Conservation (phyloP, 92 coral and sea anemone genomes). For the Heliopora coerulea region DNA sequence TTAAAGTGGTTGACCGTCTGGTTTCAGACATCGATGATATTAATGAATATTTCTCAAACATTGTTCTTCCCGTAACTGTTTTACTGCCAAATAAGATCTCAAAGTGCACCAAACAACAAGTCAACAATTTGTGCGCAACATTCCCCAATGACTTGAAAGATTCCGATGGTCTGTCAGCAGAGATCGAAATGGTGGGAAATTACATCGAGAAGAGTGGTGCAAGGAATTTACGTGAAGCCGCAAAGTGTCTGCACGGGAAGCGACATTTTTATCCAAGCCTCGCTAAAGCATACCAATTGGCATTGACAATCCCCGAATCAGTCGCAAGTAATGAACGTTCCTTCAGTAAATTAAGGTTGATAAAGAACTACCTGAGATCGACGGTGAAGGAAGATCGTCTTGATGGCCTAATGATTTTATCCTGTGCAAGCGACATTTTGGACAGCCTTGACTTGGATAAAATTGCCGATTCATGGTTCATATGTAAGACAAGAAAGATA, state of each 20-base stretch:
- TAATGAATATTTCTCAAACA: conserved; percentile 11
- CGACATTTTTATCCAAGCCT: conserved; percentile 19
- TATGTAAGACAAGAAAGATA: neutral
- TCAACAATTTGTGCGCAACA: conserved; percentile 17
- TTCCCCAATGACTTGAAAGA: conserved; percentile 21
- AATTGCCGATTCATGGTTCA: conserved; percentile 14
- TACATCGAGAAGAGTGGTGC: conserved; percentile 28
- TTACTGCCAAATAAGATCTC: conserved; percentile 22
- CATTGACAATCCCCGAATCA: conserved; percentile 13
- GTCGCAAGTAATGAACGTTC: conserved; percentile 24
- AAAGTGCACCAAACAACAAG: conserved; percentile 8
- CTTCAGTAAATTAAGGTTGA: conserved; percentile 25
- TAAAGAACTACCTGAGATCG: conserved; percentile 2
- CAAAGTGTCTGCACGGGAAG: neutral
- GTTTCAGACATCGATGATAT: conserved; percentile 34
- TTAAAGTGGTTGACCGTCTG: conserved; percentile 29
- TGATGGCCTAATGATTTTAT: conserved; percentile 11
- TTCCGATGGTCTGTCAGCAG: conserved; percentile 9
- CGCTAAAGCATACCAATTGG: conserved; percentile 28
- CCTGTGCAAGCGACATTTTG: neutral
- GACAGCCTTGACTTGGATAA: conserved; percentile 18
- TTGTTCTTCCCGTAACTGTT: conserved; percentile 24
- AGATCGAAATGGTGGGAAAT: conserved; percentile 19
- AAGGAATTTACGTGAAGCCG: conserved; percentile 33
- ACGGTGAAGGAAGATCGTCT: conserved; percentile 30